Evolutionary conservation across 2,888 invertebrate genomes (phyloP).

Genomic region (Apamea crenata): DNA sequence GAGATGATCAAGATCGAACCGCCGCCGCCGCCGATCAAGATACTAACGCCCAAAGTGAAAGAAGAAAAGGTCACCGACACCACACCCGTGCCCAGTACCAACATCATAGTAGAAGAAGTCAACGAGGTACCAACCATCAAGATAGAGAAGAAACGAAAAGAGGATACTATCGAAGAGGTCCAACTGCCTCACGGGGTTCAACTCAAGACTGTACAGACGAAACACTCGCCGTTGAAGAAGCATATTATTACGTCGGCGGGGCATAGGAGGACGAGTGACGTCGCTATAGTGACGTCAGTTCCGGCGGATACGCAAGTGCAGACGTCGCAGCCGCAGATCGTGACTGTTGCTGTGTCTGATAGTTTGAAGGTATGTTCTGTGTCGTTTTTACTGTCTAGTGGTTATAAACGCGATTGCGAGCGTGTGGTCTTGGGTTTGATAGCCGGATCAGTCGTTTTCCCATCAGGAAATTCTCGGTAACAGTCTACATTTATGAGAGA

Average conservation of each 20-base stretch:
- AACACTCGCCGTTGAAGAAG: conserved; percentile 85
- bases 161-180: conserved; percentile 77
- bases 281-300: conserved; percentile 58
- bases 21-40: conserved; percentile 59
- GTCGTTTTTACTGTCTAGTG: background rate
- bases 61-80: conserved; percentile 51
- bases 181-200: conserved; percentile 74
- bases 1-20: conserved; percentile 60
- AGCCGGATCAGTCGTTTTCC: background rate
- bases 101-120: conserved; percentile 80
- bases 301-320: conserved; percentile 51
- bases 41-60: conserved; percentile 57
- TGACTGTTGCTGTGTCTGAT: conserved; percentile 84
- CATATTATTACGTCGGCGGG: conserved; percentile 83
- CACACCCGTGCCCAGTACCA: conserved; percentile 71
- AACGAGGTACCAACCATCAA: conserved; percentile 73
- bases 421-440: background rate
- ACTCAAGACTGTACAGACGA: conserved; percentile 82
- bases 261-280: conserved; percentile 71
- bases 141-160: conserved; percentile 68
- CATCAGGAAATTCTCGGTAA: background rate
- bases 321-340: conserved; percentile 76
- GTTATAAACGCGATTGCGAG: background rate
- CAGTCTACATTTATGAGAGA: background rate
- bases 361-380: conserved; percentile 78